A percentile compares a stretch with the other conserved stretches of the same genome.
Conservation (phyloP, 2,113 vertebrate species). For the Gymnobelideus leadbeateri region DNA sequence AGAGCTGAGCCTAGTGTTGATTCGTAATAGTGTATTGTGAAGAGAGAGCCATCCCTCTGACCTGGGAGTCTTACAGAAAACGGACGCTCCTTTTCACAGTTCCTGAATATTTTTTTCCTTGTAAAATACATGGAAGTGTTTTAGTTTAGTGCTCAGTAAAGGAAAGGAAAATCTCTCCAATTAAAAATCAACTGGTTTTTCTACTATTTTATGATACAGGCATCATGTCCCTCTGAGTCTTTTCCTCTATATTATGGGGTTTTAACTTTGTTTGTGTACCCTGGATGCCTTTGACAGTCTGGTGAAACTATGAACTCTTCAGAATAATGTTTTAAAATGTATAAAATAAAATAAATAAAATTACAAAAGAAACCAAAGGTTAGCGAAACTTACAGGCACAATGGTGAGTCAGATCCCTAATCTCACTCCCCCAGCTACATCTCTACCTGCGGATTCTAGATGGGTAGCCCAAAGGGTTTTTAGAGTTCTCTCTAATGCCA, state of each 20-base stretch:
- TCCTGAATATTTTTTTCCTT: slow-evolving; percentile 14
- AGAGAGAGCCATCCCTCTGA: background rate
- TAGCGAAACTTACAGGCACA: background rate
- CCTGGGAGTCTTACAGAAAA: slow-evolving; percentile 16
- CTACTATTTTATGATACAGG: background rate
- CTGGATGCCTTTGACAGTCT: background rate
- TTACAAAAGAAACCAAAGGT: background rate
- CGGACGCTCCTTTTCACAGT: background rate
- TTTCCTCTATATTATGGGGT: background rate
- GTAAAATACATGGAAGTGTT: background rate
- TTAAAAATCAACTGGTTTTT: background rate
- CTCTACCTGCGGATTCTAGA: no score
- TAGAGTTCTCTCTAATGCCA: no score
- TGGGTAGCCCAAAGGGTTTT: no score
- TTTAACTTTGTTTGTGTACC: background rate
- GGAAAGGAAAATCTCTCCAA: background rate
- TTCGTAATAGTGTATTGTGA: background rate
- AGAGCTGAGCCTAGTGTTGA: background rate
- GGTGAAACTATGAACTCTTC: background rate
- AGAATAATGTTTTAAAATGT: background rate
- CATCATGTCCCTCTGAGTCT: background rate
- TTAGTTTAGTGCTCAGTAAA: background rate
- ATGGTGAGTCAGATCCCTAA: no score
- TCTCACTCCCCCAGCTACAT: no score
- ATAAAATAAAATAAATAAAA: background rate